Evolutionary conservation across 2,113 vertebrate species (phyloP).

Genomic region (Rallus limicola): DNA sequence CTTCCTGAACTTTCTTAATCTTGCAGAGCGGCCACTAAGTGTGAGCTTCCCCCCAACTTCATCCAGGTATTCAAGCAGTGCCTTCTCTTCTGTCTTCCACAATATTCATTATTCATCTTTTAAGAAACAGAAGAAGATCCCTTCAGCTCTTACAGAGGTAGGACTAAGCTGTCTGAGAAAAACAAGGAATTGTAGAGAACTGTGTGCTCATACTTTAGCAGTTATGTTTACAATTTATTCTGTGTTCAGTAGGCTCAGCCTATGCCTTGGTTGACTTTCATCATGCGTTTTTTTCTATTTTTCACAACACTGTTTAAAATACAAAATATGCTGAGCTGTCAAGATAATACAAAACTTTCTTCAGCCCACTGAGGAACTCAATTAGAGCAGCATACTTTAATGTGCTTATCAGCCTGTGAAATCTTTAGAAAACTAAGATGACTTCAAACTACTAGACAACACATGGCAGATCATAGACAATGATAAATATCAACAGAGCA

Average conservation of each 20-base stretch:
- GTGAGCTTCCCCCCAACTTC: slow-evolving; percentile 80
- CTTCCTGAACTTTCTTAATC: slow-evolving; percentile 4
- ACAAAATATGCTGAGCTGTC: neutral
- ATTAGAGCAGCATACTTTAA: neutral
- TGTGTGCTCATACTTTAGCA: neutral
- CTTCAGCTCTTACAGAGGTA: slow-evolving; percentile 88
- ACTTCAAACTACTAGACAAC: neutral
- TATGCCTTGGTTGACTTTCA: neutral
- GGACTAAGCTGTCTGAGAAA: slow-evolving; percentile 14
- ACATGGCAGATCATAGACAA: neutral
- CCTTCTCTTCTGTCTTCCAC: slow-evolving; percentile 91
- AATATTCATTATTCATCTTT: slow-evolving; percentile 90
- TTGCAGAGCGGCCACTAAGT: slow-evolving; percentile 77
- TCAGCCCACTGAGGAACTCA: neutral
- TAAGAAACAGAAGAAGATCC: slow-evolving; percentile 91
- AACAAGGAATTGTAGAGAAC: neutral
- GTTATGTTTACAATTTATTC: neutral
- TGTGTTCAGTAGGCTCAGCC: neutral
- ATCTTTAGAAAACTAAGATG: neutral
- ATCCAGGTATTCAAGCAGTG: slow-evolving; percentile 81
- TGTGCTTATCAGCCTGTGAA: neutral
- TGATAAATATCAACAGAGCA: neutral
- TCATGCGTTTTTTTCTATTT: neutral
- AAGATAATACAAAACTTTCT: neutral
- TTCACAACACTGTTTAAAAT: neutral